A percentile compares a stretch with the other conserved stretches of the same genome.
Conservation (phyloP, 1,140 invertebrate genomes). For the Homalodisca vitripennis region DNA sequence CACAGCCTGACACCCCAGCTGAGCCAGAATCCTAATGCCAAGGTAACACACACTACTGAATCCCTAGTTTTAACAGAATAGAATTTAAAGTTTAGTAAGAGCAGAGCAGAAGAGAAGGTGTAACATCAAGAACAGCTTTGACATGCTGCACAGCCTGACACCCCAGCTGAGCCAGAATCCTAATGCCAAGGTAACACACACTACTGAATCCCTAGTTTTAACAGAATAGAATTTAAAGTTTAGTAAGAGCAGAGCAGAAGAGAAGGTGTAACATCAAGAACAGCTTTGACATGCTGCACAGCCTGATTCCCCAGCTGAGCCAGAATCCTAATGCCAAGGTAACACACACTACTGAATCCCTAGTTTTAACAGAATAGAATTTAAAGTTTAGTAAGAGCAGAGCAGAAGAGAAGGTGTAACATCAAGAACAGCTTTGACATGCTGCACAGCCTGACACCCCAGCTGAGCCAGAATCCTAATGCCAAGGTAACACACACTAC, state of each 20-base stretch:
- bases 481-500: constrained; percentile 76
- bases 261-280: constrained; percentile 96
- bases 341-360: too few relatives aligned
- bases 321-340: constrained; percentile 90
- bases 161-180: constrained; percentile 89
- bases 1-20: constrained; percentile 92
- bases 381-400: constrained; percentile 97
- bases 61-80: too few relatives aligned
- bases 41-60: constrained; percentile 65
- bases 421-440: constrained; percentile 98
- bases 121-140: constrained; percentile 97
- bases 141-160: constrained; percentile 90
- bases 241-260: constrained; percentile 98
- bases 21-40: constrained; percentile 85
- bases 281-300: constrained; percentile 93
- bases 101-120: constrained; percentile 97
- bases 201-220: too few relatives aligned
- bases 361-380: too few relatives aligned
- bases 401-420: constrained; percentile 96
- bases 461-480: constrained; percentile 85
- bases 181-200: constrained; percentile 72
- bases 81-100: too few relatives aligned
- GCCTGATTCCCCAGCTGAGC: constrained; percentile 88
- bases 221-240: too few relatives aligned
- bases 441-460: constrained; percentile 90